Base-by-base conservation (phyloP, 2,888 invertebrate species). In the Tillus elongatus region DNA sequence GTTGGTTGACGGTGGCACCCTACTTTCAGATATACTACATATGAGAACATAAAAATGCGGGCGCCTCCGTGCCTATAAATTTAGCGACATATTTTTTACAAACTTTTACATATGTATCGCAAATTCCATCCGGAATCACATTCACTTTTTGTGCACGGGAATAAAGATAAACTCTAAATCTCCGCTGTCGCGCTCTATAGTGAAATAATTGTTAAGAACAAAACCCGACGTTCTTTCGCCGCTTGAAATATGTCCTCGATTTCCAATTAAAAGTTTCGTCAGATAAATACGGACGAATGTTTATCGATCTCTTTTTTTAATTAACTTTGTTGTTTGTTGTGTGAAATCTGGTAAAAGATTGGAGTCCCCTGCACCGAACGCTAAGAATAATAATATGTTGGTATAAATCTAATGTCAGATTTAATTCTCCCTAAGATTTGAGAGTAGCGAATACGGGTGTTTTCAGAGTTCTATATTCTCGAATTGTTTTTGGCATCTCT, bases 11-110 rank as follows among this genome's bases (percentile, higher is more conserved):
- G 35, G 40, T 41, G 34, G 47, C 42, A 43, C 43, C 48, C 45
- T 46, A 45, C 46, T 45, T 51, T 49, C 45, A 54, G 52, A 54
- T 54, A 54, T 52, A 56, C 52, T 52, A 50, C 53, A 54, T 54
- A 54, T 53, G 52, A 54, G 53, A 47, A 50, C 50, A 54, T 56
- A 53, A 54, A 56, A 54, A 55, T 56, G 51, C 53, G 51, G 50
- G 47, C 54, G 51, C 52, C 46, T 44, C 34, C 37, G 42, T 43
- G 51, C 39, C 54, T 42, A 56, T 56, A 56, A 56, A 56, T 56
- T 48, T 45, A 24, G 42, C 42, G 45, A 48, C 52, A 52, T 54
- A 53, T 54, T 54, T 56, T 56, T 56, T 53, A 45, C 46, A 42
- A 44, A 47, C 47, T 45, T 49, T 49, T 51, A 53, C 53, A 50